Base-by-base conservation (phyloP, 2,113 vertebrate genomes). In the Chamaetylas fuelleborni region DNA sequence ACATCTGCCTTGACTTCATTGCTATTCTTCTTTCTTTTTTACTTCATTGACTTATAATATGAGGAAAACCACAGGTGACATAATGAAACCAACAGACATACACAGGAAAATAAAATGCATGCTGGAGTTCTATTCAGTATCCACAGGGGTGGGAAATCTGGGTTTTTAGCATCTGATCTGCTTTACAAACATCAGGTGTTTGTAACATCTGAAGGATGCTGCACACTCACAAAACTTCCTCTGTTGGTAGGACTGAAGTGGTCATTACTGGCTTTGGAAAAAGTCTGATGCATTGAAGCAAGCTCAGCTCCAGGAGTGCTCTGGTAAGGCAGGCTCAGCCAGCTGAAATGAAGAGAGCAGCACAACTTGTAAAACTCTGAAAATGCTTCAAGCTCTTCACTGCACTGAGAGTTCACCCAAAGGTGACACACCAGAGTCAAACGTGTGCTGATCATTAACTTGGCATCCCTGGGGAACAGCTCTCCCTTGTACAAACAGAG, bases 1-100 rank as follows among this genome's bases (percentile, higher is more conserved):
- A 84, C 36, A 96, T 84, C 90, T 96, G 91, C 88, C 64, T 96
- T 29, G 1, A 57, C 53, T 92, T 91, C 90, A 84, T 77, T 94
- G 86, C 72, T 77, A 65, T 56, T 93, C 48, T 80, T 66, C 29
- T 67, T 89, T 73, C 25, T 88, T 82, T 72, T 93, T 91, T 58
- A 81, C 64, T 86, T 95, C 78, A 90, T 28, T 97, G 80, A 85
- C 81, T 88, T 86, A 56, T 20, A 48, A 93, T 88, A 70, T 25
- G 34, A 92, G 57, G 58, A 90, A 86, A 96, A 78, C 11, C n/a
- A 88, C 74, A 91, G 62, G 88, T 69, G 72, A 96, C 64, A 38
- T 58, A 85, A 96, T 58, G 79, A 97, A 96, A 81, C 22, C 6
- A 17, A 93, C 1, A 92, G 60, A 81, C 70, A 65, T 19, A 61